Evolutionary conservation across 2,113 vertebrate species (phyloP).

Genomic region (Eulacestoma nigropectus): DNA sequence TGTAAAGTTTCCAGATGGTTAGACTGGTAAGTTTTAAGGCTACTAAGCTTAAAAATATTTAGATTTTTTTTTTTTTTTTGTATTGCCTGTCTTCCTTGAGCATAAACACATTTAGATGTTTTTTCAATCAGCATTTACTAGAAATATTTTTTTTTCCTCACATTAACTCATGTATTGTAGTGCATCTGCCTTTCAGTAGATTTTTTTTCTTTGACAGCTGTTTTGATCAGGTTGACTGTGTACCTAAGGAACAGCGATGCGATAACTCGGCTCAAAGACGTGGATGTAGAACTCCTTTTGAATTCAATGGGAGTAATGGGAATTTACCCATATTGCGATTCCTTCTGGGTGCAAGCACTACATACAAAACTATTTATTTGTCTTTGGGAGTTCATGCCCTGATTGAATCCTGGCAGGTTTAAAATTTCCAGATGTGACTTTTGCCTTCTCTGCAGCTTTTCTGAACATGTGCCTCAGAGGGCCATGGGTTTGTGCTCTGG

Average conservation of each 20-base stretch:
- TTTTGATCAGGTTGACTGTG: background rate
- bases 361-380: background rate
- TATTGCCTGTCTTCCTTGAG: background rate
- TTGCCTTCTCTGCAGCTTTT: background rate
- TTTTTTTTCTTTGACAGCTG: background rate
- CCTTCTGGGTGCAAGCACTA: background rate
- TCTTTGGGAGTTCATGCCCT: background rate
- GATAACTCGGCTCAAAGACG: background rate
- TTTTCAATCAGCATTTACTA: background rate
- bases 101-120: background rate
- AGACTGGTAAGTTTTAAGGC: slow-evolving; percentile 29
- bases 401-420: background rate
- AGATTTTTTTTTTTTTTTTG: background rate
- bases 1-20: slow-evolving; percentile 59
- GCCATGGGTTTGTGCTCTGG: background rate
- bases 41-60: background rate
- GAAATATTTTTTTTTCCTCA: background rate
- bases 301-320: background rate
- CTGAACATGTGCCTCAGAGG: background rate
- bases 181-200: background rate
- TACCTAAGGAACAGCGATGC: background rate
- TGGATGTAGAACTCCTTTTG: background rate
- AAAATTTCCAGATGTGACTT: background rate
- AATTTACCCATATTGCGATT: background rate
- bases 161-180: background rate